Conservation (phyloP, 2,888 invertebrate genomes). For the Lasius platythorax region DNA sequence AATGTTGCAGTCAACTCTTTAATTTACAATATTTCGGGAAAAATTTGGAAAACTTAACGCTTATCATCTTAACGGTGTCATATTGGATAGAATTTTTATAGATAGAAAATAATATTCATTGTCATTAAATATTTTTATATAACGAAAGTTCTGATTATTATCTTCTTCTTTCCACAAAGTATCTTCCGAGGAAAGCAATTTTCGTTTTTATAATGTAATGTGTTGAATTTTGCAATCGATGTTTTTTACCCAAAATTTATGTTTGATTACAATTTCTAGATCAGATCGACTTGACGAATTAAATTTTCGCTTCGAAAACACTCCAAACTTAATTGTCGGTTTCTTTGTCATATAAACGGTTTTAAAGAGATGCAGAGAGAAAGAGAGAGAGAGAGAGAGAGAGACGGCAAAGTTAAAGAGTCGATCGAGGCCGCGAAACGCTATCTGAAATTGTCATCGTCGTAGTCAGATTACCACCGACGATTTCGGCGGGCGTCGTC, state of each 20-base stretch:
- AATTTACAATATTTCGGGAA: neutral
- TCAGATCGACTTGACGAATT: neutral
- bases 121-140: no score
- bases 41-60: neutral
- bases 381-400: no score
- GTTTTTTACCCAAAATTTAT: no score
- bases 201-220: neutral
- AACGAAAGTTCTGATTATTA: no score
- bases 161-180: no score
- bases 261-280: no score
- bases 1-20: neutral
- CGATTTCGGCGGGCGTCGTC: slow-evolving; percentile 25
- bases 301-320: neutral
- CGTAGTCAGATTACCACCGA: slow-evolving; percentile 24
- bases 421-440: neutral
- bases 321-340: neutral
- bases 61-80: no score
- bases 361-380: neutral
- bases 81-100: no score
- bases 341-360: neutral
- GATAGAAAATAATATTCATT: no score
- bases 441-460: slow-evolving; percentile 54
- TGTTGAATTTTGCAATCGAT: no score
- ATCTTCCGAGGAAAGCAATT: neutral
- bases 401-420: neutral